Base-by-base conservation (phyloP, 92 coral and sea anemone species). In the Nematostella vectensis region DNA sequence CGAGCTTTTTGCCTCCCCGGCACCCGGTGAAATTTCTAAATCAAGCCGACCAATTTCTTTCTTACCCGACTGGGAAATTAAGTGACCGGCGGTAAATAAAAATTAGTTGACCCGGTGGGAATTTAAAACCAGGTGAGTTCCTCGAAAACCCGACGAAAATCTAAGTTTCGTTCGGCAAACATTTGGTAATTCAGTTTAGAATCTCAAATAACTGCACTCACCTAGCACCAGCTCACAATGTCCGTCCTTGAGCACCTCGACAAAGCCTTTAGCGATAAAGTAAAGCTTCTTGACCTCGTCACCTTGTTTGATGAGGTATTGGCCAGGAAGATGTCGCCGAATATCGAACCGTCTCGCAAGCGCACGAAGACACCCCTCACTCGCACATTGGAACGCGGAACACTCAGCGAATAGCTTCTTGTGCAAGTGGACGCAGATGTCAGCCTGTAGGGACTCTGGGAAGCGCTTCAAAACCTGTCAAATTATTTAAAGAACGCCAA, bases 371-470 rank as follows among this genome's bases (percentile, higher is more conserved):
- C 96, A 81, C 10, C 88, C 91, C 22, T 78, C 81, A 18, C 81
- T 88, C 9, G 87, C 96, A 18, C 68, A 85, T 31, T 75, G 77
- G 30, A 93, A 93, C n/a, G 87, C 83, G 11, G 88, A 50, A 33
- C 86, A 78, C 24, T 66, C 55, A 13, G 81, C 74, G 31, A 93
- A 86, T 25, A 93, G 55, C 25, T 68, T 55, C 39, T 77, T 70
- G 55, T 84, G 88, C 15, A 93, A 55, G 53, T 81, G 88, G 47
- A 77, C 78, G 36, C 99, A 73, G 29, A 93, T 88, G 44, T 93
- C 99, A 4, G 85, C 86, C 70, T 93, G 99, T 17, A 93, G 88
- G 19, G 93, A 78, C 40, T 93, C 99, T 8, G 99, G 99, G 56
- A 93, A 93, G 40, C 84, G 73, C 38, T 75, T 66, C 56, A 93